Evolutionary conservation across 1,140 invertebrate species (phyloP).

Genomic region (Cydia pomonella): DNA sequence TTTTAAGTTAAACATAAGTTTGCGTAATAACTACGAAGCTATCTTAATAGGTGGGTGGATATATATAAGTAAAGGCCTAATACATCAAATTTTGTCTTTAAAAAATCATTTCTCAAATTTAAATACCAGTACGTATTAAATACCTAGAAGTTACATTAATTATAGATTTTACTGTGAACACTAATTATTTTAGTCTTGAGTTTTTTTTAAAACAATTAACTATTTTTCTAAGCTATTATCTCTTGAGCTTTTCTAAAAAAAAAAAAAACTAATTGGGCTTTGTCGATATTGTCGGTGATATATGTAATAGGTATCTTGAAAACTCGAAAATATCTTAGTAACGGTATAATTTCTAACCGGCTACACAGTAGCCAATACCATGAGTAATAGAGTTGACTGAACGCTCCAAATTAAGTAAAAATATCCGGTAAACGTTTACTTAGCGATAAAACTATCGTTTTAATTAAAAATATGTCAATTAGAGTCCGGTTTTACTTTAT

Average conservation of each 20-base stretch:
- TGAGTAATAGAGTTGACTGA: not conserved
- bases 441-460: slow-evolving; percentile 25
- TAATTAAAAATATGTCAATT: slow-evolving; percentile 33
- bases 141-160: too few relatives aligned
- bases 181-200: too few relatives aligned
- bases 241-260: too few relatives aligned
- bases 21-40: not conserved
- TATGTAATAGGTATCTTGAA: not conserved
- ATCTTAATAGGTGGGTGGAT: not conserved
- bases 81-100: too few relatives aligned
- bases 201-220: too few relatives aligned
- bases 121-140: too few relatives aligned
- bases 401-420: slow-evolving; percentile 22
- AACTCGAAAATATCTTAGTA: not conserved
- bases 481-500: slow-evolving; percentile 16
- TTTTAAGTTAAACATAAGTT: slow-evolving; percentile 2
- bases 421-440: slow-evolving; percentile 19
- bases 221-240: too few relatives aligned
- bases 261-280: too few relatives aligned
- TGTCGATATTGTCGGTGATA: too few relatives aligned
- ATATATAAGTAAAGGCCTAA: too few relatives aligned
- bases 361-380: not conserved
- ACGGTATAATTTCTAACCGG: not conserved
- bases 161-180: too few relatives aligned
- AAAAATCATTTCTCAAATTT: too few relatives aligned